Base-by-base conservation (phyloP, 2,888 invertebrate species). In the Thymelicus acteon region DNA sequence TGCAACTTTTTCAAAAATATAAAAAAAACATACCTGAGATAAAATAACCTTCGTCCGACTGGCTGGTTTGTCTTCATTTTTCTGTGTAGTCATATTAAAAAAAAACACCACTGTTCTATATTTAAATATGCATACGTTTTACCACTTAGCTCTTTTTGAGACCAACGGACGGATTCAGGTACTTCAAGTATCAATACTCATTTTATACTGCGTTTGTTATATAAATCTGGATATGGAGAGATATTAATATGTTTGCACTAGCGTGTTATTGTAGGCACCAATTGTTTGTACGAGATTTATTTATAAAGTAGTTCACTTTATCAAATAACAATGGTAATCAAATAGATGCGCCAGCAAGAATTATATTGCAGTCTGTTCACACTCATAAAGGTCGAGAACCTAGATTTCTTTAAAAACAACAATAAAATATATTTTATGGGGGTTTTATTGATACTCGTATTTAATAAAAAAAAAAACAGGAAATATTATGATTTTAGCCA, bases 21-120 rank as follows among this genome's bases (percentile, higher is more conserved):
- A 47, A 62, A 10, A 48, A 12, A 48, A 6, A 58, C 75, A 57
- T 73, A 75, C 75, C 75, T 75, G 75, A 63, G 75, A 75, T 58
- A 75, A 67, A 5, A 75, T 67, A 57, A 68, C 40, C 40, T 74
- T 72, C 37, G 70, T 64, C 24, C 75, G 73, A 58, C 72, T 73
- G 60, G 72, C 52, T 60, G 66, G 54, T 60, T 60, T 47, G 39
- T 69, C 66, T 69, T 63, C 61, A 40, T 15, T 52, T 57, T 69
- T 57, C 68, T 68, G 52, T 12, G 62, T 58, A 48, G 63, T 61
- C 69, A 69, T 69, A 58, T 63, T 69, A 5, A n/a, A 24, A 57
- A 48, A 54, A 31, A 13, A 13, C 19, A 19, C 66, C 66, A 7
- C 24, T 48, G 39, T 39, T 58, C 15, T 66, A 10, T 37, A 39